Evolutionary conservation across 1,140 invertebrate species (phyloP), one percentile per base, ranked within the genome.

Genomic region (Drosophila yakuba): DNA sequence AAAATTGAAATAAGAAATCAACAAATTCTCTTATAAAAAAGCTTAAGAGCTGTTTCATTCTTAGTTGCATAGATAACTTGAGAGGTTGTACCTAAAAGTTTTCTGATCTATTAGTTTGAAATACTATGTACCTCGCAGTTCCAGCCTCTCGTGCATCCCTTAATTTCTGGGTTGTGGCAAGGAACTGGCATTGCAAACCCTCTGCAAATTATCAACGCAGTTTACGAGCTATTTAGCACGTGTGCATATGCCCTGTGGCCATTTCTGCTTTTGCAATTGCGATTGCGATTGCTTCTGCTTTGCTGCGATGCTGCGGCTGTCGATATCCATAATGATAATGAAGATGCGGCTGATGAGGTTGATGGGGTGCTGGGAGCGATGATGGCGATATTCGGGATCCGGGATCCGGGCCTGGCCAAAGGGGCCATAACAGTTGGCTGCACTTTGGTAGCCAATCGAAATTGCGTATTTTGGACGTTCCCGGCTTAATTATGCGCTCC

Each of bases 381-480:
- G 68, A 72, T 72, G 71, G 66, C 66, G 25, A 72, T 50, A 71
- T 36, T 71, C 20, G 20, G 20, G 20, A 20, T 71, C 52, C 66
- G 25, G 71, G 41, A 71, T 41, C 58, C 25, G 50, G 51, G 32
- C 35, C 25, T 41, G 36, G 51, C 73, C 61, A 32, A 50, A 44
- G 61, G 61, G 61, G 47, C 48, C 55, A 43, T 55, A 48, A 76
- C 74, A 67, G 73, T 76, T 76, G 48, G 68, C 69, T 88, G 78
- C 78, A 86, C 59, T 82, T 82, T 71, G 52, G 47, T 64, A 66
- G 78, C 82, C 77, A 78, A 82, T 88, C 75, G 69, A 68, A 82
- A 82, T 76, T 78, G 74, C 78, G 83, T 76, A 82, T 78, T 78
- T 86, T 64, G 64, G 51, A 32, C 78, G 47, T 66, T 66, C 60